Evolutionary conservation across 2,113 vertebrate genomes (phyloP).

Genomic region (Calypte anna): DNA sequence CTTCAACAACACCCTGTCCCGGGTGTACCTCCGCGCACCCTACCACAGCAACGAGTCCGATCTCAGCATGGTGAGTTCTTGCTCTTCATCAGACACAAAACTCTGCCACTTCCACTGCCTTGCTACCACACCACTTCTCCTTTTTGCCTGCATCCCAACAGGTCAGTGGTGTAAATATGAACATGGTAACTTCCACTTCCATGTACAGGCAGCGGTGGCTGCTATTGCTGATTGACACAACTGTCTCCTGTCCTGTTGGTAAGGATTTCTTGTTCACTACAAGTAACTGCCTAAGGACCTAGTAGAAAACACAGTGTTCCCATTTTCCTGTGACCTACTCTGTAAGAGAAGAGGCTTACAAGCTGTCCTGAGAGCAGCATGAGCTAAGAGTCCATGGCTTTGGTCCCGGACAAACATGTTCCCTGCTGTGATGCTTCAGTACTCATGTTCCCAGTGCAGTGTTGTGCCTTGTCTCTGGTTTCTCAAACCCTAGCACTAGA

Average conservation of each 20-base stretch:
- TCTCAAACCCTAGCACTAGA: background rate
- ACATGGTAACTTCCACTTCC: slow-evolving; percentile 78
- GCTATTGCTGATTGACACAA: slow-evolving; percentile 73
- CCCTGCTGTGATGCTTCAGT: background rate
- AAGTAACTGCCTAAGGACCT: background rate
- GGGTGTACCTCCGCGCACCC: slow-evolving; percentile 53
- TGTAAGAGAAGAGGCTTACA: background rate
- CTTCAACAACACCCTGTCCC: slow-evolving; percentile 51
- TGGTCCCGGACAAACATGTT: background rate
- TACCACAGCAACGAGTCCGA: slow-evolving; percentile 64
- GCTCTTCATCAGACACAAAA: background rate
- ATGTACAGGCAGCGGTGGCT: slow-evolving; percentile 83
- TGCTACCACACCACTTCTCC: background rate
- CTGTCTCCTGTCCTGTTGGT: slow-evolving; percentile 77
- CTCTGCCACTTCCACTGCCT: background rate
- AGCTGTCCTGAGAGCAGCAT: background rate
- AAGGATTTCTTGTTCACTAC: slow-evolving; percentile 13
- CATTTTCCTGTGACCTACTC: background rate
- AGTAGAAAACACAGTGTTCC: background rate
- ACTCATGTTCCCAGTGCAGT: background rate
- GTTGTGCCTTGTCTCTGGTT: background rate
- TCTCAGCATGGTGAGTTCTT: background rate
- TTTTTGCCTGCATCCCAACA: slow-evolving; percentile 40
- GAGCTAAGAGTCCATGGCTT: background rate
- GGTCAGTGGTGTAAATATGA: slow-evolving; percentile 84